Evolutionary conservation across 2,113 vertebrate genomes (phyloP).

Genomic region (Tachycineta bicolor): DNA sequence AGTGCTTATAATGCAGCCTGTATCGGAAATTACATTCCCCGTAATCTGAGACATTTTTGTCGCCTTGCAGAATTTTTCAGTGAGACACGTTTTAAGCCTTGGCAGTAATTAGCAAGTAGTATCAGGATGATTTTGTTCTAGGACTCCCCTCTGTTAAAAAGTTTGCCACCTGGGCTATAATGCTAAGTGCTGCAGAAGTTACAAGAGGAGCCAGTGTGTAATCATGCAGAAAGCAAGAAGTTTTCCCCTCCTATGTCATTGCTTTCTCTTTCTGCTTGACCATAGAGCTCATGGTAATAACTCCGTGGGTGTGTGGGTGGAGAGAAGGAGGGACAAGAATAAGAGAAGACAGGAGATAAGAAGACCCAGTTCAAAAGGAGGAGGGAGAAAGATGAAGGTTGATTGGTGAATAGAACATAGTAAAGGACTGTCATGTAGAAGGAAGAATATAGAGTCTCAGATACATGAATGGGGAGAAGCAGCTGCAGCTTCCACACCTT

Average conservation of each 20-base stretch:
- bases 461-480: not conserved
- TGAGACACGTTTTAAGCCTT: not conserved
- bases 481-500: not conserved
- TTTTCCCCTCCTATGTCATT: not conserved
- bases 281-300: not conserved
- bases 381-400: not conserved
- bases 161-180: not conserved
- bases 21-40: fast-evolving
- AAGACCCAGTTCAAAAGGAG: not conserved
- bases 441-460: not conserved
- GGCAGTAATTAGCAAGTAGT: not conserved
- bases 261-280: not conserved
- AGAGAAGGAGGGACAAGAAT: not conserved
- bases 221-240: not conserved
- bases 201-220: not conserved
- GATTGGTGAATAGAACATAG: not conserved
- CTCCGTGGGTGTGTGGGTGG: not conserved
- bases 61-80: not conserved
- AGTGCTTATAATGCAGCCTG: not conserved
- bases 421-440: not conserved
- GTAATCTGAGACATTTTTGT: not conserved
- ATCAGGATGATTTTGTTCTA: not conserved
- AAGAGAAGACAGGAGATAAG: not conserved
- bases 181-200: not conserved
- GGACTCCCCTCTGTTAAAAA: not conserved